Percentiles rank a stretch among this genome's conserved stretches.
These are phyloP conservation scores for Piaya cayana DNA, from an alignment of 2,113 vertebrate species.

Conservation along the genomic window DNA sequence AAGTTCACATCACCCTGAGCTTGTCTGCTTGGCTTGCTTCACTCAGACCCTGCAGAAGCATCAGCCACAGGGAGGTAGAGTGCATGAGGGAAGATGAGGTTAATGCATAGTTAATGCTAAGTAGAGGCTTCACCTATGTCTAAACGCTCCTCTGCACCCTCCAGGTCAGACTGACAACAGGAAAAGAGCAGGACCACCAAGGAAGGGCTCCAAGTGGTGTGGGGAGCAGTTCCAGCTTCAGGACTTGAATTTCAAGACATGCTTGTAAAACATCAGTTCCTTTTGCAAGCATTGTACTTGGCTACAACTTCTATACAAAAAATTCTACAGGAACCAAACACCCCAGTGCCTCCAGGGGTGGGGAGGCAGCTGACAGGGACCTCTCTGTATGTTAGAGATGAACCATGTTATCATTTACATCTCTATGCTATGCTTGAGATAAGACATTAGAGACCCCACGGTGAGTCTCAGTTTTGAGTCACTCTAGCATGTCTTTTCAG, in stretches of 20 bases:
- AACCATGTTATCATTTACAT: background rate
- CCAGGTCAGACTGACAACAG: background rate
- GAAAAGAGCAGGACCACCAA: background rate
- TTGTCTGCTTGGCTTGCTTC: background rate
- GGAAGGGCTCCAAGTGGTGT: background rate
- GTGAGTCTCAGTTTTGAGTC: background rate
- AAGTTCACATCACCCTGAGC: background rate
- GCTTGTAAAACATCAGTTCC: background rate
- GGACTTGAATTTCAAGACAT: background rate
- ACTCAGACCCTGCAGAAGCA: background rate
- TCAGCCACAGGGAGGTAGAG: background rate
- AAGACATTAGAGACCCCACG: background rate
- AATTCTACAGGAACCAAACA: background rate
- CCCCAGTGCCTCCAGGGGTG: background rate
- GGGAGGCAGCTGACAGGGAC: background rate
- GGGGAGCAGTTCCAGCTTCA: background rate
- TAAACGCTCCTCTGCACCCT: background rate
- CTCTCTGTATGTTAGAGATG: background rate
- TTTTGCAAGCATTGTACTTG: background rate
- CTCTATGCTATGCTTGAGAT: background rate
- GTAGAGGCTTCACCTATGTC: background rate
- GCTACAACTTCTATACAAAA: background rate
- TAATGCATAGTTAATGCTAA: background rate
- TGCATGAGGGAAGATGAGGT: background rate
- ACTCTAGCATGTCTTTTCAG: background rate